phyloP scores from a whole-genome alignment of 2,113 vertebrate species.

The Progne subis region DNA sequence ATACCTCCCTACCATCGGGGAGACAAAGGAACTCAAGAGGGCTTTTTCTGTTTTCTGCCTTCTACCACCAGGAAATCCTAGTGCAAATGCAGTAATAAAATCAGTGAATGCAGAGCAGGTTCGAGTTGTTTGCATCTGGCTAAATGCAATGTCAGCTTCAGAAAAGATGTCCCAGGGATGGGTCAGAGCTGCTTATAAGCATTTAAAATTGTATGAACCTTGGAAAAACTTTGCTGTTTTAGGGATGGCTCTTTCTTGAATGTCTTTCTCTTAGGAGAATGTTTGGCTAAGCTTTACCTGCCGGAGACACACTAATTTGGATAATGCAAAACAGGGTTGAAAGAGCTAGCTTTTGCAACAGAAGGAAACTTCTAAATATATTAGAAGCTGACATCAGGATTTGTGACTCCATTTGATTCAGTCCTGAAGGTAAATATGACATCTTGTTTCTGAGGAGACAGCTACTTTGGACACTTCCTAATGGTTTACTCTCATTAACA shows the following conservation, averaged over 20 bases:
- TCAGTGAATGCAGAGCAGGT: neutral
- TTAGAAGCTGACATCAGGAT: neutral
- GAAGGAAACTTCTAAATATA: neutral
- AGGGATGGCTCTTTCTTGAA: neutral
- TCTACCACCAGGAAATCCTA: neutral
- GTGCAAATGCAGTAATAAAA: neutral
- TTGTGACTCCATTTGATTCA: conserved; percentile 13
- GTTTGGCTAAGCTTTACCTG: neutral
- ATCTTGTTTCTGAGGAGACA: neutral
- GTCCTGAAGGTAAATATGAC: neutral
- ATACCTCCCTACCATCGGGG: neutral
- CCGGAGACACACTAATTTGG: neutral
- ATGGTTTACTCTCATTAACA: conserved; percentile 2
- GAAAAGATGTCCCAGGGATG: neutral
- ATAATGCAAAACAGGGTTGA: conserved; percentile 31
- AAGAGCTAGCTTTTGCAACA: neutral
- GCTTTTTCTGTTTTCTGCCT: neutral
- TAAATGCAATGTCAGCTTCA: neutral
- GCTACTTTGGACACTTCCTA: neutral
- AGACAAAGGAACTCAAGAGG: neutral
- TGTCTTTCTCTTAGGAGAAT: neutral
- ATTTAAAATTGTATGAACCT: neutral
- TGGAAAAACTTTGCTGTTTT: neutral
- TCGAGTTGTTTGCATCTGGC: neutral
- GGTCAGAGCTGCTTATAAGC: neutral